Base-by-base conservation (phyloP, 2,113 vertebrate species). In the Rhabdornis inornatus region DNA sequence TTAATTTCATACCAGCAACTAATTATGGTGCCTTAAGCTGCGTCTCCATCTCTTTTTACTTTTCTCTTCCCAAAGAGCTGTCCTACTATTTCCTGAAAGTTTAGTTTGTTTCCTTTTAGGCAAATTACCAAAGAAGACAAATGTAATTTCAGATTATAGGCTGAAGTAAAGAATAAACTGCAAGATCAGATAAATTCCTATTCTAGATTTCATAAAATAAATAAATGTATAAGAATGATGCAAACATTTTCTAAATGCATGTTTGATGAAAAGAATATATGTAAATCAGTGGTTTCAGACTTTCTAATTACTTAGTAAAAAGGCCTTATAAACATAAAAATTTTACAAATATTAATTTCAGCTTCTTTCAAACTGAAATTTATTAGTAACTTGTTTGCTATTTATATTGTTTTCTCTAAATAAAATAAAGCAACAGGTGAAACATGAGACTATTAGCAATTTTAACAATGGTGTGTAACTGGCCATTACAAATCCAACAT, bases 1-100 rank as follows among this genome's bases (percentile, higher is more conserved):
- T 97, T 94, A 92, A 85, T 96, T 94, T 50, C 37, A 80, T 89
- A 93, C 35, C 55, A 78, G 42, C 75, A 91, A 69, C 55, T 87
- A 91, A 93, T 83, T 87, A 77, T 7, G 5, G 20, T 72, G n/a
- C 56, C 68, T 83, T 84, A 79, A 92, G 13, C 27, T 87, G 49
- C 28, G 30, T 33, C 15, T 88, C 65, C 56, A 89, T 49, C 77
- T 91, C n/a, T 63, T 94, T 75, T 83, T 83, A 71, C 40, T 86
- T 81, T 78, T 52, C 30, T 30, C 21, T 11, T 82, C 60, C 25
- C 21, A 60, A 87, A 82, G 55, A 78, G 78, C 27, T 65, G 52
- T 63, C 53, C 27, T 69, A 64, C 39, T 17, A 50, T 56, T 90
- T 94, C 63, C 50, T 86, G 57, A 65, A 85, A 83, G 50, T 90